phyloP scores from a whole-genome alignment of 1,140 invertebrate genomes.

The Trypoxylus dichotomus region DNA sequence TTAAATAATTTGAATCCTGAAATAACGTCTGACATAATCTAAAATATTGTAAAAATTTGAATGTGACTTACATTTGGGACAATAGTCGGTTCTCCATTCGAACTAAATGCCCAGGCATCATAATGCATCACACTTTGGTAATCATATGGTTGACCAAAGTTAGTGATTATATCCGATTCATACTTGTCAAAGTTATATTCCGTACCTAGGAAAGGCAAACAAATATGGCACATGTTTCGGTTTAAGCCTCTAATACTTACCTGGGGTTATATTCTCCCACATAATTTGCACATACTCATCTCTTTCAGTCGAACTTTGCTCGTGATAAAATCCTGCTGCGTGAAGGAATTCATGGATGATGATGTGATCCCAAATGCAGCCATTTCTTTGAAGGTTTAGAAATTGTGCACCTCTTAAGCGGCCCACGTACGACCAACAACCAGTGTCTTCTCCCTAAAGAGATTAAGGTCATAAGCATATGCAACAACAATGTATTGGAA shows the following conservation, averaged over 20 bases:
- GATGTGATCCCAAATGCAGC: conserved; percentile 21
- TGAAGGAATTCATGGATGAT: conserved; percentile 32
- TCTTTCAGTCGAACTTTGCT: conserved; percentile 31
- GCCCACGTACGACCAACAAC: conserved; percentile 36
- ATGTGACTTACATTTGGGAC: conserved; percentile 57
- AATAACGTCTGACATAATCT: not conserved
- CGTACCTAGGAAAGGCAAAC: conserved; percentile 53
- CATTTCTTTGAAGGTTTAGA: conserved; percentile 33
- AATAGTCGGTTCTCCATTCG: conserved; percentile 66
- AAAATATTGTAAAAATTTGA: not conserved
- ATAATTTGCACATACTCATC: conserved; percentile 31
- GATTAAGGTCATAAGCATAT: no score
- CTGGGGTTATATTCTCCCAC: not conserved
- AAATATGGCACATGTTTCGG: conserved; percentile 8
- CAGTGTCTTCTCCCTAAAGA: conserved; percentile 9
- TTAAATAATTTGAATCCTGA: not conserved
- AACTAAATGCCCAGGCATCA: conserved; percentile 65
- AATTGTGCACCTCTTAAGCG: conserved; percentile 23
- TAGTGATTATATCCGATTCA: conserved; percentile 62
- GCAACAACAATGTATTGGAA: not conserved
- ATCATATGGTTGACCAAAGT: conserved; percentile 67
- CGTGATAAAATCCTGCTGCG: conserved; percentile 29
- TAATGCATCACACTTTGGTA: conserved; percentile 77
- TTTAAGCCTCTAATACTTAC: not conserved
- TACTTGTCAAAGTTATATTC: conserved; percentile 74